These are phyloP conservation scores for Mycetomoellerius zeteki DNA, from an alignment of 1,140 invertebrate species.

Conservation along the genomic window DNA sequence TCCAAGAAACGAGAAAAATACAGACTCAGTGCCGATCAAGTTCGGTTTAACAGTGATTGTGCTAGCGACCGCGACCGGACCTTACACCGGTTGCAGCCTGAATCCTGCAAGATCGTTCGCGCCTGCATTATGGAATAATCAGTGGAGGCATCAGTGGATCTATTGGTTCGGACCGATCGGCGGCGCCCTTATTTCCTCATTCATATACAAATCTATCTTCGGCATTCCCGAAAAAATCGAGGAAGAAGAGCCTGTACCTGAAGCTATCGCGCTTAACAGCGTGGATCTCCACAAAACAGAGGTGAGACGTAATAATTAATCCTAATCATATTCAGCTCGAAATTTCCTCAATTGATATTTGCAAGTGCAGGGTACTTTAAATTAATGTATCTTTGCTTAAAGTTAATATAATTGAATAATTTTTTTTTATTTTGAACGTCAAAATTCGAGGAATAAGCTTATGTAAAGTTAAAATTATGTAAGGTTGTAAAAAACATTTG, in stretches of 20 bases:
- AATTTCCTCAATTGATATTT: too few species aligned
- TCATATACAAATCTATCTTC: slow-evolving; percentile 83
- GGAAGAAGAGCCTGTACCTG: slow-evolving; percentile 60
- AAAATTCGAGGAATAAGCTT: too few species aligned
- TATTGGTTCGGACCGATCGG: slow-evolving; percentile 87
- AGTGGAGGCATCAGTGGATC: slow-evolving; percentile 91
- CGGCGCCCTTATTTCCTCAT: slow-evolving; percentile 84
- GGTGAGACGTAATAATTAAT: slow-evolving; percentile 58
- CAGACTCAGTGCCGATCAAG: slow-evolving; percentile 86
- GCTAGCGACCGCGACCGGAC: slow-evolving; percentile 86
- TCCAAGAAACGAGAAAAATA: slow-evolving; percentile 85
- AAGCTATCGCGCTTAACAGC: slow-evolving; percentile 79
- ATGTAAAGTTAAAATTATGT: too few species aligned
- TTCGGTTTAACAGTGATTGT: slow-evolving; percentile 87
- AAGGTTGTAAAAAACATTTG: too few species aligned
- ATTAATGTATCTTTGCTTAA: too few species aligned
- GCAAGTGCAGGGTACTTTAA: too few species aligned
- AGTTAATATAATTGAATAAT: too few species aligned
- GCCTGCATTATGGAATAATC: slow-evolving; percentile 91
- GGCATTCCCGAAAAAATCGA: slow-evolving; percentile 39
- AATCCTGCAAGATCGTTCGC: slow-evolving; percentile 94
- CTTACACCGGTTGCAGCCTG: slow-evolving; percentile 93
- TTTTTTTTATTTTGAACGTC: too few species aligned
- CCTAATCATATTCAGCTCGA: too few species aligned
- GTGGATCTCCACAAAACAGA: slow-evolving; percentile 76